phyloP scores from a whole-genome alignment of 2,113 vertebrate genomes.

The Pteruthius melanotis region DNA sequence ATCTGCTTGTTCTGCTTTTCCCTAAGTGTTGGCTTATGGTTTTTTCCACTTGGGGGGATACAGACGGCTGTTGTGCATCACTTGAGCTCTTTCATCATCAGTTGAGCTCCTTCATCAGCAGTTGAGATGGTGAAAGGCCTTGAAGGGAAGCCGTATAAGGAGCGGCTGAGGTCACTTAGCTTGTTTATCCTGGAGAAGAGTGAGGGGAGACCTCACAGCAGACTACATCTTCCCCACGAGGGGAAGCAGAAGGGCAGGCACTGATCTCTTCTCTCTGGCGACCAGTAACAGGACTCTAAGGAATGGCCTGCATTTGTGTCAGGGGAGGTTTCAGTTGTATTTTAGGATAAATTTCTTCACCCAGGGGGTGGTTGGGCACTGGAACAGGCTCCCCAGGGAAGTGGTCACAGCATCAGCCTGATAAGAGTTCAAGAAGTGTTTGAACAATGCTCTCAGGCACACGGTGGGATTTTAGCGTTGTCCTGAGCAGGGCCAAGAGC shows the following conservation, averaged over 20 bases:
- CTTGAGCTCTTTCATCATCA: accelerated
- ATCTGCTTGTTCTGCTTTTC: neutral
- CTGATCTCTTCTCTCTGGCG: neutral
- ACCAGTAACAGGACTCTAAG: neutral
- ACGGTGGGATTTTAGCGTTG: neutral
- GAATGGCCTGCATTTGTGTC: too few relatives aligned
- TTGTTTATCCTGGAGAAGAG: neutral
- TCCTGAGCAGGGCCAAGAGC: neutral
- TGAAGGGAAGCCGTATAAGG: neutral
- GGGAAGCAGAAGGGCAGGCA: neutral
- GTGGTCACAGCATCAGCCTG: neutral
- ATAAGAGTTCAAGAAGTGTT: too few relatives aligned
- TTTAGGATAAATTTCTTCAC: neutral
- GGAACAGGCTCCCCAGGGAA: neutral
- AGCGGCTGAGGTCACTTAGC: neutral
- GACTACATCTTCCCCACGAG: neutral
- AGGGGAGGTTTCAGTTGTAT: neutral
- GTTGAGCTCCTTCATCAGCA: neutral
- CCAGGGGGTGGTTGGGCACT: accelerated
- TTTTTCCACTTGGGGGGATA: accelerated
- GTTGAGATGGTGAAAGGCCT: neutral
- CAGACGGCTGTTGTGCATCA: neutral
- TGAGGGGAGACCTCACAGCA: neutral
- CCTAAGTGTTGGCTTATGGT: neutral
- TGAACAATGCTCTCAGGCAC: too few relatives aligned